Percentiles rank a stretch among this genome's conserved stretches.
Conservation (phyloP, 2,888 invertebrate genomes). For the Archaeoteleia sp. region DNA sequence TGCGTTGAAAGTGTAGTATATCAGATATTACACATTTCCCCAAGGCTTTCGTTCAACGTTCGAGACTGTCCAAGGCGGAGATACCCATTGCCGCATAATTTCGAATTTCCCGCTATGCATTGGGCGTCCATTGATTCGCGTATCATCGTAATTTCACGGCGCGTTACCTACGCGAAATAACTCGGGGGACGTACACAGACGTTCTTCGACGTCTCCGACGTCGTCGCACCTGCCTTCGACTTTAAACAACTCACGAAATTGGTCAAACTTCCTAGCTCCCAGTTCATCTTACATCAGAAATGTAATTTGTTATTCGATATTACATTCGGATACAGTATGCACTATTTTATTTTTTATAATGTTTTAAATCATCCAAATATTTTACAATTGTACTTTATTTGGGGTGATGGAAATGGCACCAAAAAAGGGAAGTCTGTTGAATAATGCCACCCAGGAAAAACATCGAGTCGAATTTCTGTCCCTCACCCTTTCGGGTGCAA, state of each 20-base stretch:
- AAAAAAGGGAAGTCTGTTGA: slow-evolving; percentile 56
- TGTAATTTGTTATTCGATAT: slow-evolving; percentile 34
- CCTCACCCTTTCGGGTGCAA: slow-evolving; percentile 30
- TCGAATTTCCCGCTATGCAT: slow-evolving; percentile 56
- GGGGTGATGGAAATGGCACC: slow-evolving; percentile 32
- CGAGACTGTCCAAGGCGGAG: slow-evolving; percentile 44
- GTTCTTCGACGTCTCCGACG: slow-evolving; percentile 54
- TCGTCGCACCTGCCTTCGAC: slow-evolving; percentile 63
- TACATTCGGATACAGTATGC: no score
- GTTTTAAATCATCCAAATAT: no score
- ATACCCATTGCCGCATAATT: slow-evolving; percentile 47
- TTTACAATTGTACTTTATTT: slow-evolving; percentile 28
- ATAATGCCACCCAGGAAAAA: slow-evolving; percentile 64
- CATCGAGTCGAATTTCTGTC: slow-evolving; percentile 67
- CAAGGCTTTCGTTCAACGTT: slow-evolving; percentile 34
- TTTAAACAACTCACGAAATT: slow-evolving; percentile 75
- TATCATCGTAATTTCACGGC: slow-evolving; percentile 75
- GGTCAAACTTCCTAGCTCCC: slow-evolving; percentile 69
- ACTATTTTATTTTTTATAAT: no score
- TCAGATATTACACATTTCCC: slow-evolving; percentile 36
- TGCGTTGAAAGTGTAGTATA: slow-evolving; percentile 15
- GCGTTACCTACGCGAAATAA: slow-evolving; percentile 75
- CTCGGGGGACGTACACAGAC: slow-evolving; percentile 67
- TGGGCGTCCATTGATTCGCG: slow-evolving; percentile 73
- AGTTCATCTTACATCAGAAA: slow-evolving; percentile 22